Conservation (phyloP, 2,113 vertebrate species). For the Lasiurus borealis region DNA sequence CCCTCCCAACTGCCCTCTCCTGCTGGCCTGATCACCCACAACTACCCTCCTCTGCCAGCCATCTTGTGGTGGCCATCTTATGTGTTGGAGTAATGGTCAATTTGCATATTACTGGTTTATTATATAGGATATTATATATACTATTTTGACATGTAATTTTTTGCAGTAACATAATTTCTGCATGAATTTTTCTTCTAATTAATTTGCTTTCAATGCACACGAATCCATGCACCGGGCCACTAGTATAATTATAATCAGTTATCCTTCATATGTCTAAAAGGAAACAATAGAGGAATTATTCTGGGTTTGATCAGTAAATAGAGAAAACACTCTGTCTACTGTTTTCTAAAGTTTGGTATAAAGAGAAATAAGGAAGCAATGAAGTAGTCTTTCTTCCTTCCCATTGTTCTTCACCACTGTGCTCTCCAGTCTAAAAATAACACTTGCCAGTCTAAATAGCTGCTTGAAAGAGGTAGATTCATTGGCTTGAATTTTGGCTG, state of each 20-base stretch:
- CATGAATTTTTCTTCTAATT: too few species aligned
- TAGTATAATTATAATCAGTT: not conserved
- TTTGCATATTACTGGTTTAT: too few species aligned
- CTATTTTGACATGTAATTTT: too few species aligned
- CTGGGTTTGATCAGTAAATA: conserved; percentile 21
- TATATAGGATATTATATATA: too few species aligned
- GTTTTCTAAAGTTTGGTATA: conserved; percentile 27
- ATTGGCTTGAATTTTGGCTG: conserved; percentile 17
- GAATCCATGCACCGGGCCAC: too few species aligned
- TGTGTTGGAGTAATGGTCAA: too few species aligned
- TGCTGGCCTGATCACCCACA: too few species aligned
- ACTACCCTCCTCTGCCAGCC: too few species aligned
- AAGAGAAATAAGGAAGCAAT: conserved; percentile 31
- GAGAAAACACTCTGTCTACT: not conserved
- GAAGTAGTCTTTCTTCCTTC: not conserved
- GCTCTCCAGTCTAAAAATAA: not conserved
- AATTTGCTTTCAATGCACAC: too few species aligned
- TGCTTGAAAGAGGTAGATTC: not conserved
- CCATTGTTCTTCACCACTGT: not conserved
- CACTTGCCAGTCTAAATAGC: not conserved
- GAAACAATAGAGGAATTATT: not conserved
- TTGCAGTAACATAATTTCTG: too few species aligned
- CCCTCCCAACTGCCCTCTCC: too few species aligned
- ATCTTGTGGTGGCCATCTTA: too few species aligned
- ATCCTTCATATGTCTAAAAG: not conserved